Percentiles rank a stretch among this genome's conserved stretches.
Evolutionary conservation across 2,888 invertebrate species (phyloP).

Genomic region (Thereva nobilitata): DNA sequence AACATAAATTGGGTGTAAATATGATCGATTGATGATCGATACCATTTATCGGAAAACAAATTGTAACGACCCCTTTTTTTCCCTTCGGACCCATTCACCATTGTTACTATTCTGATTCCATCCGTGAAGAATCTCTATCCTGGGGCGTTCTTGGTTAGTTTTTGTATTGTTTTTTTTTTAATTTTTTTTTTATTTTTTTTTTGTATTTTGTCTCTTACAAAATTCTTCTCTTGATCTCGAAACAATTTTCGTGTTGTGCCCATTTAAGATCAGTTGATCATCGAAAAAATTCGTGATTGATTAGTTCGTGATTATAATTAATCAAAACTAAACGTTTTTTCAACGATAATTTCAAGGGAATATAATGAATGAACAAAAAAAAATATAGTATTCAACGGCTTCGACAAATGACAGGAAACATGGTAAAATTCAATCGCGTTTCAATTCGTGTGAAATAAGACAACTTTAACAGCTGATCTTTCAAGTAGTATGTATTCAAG

Average conservation of each 20-base stretch:
- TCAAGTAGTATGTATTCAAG: too few species aligned
- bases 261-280: constrained; percentile 26
- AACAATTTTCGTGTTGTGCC: constrained; percentile 26
- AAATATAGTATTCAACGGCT: too few species aligned
- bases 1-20: constrained; percentile 42
- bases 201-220: too few species aligned
- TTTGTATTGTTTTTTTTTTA: not conserved
- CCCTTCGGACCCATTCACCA: constrained; percentile 2
- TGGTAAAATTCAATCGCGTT: too few species aligned
- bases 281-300: constrained; percentile 36
- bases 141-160: constrained; percentile 1
- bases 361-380: too few species aligned
- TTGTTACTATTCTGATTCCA: constrained; percentile 8
- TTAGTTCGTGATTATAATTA: constrained; percentile 42
- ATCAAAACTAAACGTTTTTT: constrained; percentile 37
- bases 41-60: constrained; percentile 39
- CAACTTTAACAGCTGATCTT: too few species aligned
- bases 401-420: too few species aligned
- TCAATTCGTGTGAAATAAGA: too few species aligned
- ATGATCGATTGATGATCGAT: constrained; percentile 42
- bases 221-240: constrained; percentile 4
- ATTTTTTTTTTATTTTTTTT: not conserved
- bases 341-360: too few species aligned
- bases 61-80: constrained; percentile 35
- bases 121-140: not conserved